Conservation (phyloP, 2,888 invertebrate species). For the Pheosia gnoma region DNA sequence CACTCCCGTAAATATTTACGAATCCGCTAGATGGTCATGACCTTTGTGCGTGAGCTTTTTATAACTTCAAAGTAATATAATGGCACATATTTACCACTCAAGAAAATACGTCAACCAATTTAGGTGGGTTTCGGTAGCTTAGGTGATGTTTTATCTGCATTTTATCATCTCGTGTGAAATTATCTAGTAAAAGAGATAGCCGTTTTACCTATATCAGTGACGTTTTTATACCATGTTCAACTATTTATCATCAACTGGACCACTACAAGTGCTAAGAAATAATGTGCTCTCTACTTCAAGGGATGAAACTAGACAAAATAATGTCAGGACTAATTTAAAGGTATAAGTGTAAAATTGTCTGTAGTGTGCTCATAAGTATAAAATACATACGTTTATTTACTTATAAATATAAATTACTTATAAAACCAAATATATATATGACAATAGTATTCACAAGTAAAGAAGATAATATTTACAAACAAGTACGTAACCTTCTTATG, state of each 20-base stretch:
- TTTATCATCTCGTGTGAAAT: too few species aligned
- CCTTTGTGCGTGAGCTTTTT: slow-evolving; percentile 4
- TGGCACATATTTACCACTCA: too few species aligned
- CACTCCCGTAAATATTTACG: slow-evolving; percentile 28
- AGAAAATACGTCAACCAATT: too few species aligned
- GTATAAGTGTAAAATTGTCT: background rate
- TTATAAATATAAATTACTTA: too few species aligned
- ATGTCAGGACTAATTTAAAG: background rate
- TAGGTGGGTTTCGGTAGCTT: too few species aligned
- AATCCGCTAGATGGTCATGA: slow-evolving; percentile 6
- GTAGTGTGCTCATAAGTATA: background rate
- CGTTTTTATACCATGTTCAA: background rate
- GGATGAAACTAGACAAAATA: background rate
- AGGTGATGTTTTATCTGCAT: too few species aligned
- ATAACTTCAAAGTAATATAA: too few species aligned
- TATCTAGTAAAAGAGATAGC: too few species aligned
- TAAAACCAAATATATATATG: too few species aligned
- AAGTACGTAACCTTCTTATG: background rate
- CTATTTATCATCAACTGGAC: slow-evolving; percentile 5
- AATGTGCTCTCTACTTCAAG: background rate
- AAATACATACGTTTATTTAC: too few species aligned
- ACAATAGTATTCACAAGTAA: background rate
- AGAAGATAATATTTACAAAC: background rate
- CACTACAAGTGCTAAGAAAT: background rate
- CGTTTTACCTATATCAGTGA: too few species aligned